Evolutionary conservation across 2,113 vertebrate genomes (phyloP).

Genomic region (Prionailurus viverrinus): DNA sequence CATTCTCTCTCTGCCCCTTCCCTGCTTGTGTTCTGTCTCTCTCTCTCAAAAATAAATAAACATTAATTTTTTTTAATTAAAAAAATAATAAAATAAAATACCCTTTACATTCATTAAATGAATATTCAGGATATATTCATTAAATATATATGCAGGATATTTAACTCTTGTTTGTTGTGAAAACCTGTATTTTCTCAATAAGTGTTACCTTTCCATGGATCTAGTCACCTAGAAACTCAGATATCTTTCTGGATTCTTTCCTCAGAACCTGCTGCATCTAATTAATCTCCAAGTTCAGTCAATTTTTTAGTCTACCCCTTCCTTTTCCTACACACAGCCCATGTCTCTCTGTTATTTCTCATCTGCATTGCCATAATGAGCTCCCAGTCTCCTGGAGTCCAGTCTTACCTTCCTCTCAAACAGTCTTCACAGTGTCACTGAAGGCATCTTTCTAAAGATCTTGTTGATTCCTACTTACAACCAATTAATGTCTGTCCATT

Average conservation of each 20-base stretch:
- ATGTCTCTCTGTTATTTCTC: background rate
- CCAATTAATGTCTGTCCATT: background rate
- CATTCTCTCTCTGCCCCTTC: no score
- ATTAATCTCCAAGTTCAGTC: background rate
- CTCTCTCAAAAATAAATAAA: no score
- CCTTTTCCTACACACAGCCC: background rate
- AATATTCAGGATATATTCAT: background rate
- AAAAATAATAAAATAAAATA: background rate
- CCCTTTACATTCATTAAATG: background rate
- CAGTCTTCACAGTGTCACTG: background rate
- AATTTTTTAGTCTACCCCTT: background rate
- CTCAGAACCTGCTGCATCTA: background rate
- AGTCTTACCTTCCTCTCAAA: background rate
- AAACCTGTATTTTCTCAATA: background rate
- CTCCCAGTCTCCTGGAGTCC: background rate
- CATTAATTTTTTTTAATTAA: no score
- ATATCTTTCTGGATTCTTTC: background rate
- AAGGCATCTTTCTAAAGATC: background rate
- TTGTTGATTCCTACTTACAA: background rate
- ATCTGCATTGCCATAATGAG: background rate
- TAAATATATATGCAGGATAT: background rate
- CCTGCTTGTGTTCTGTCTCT: no score
- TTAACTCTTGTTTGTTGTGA: background rate
- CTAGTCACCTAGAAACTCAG: background rate
- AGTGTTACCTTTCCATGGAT: background rate